Evolutionary conservation across 2,113 vertebrate species (phyloP), one percentile per base, ranked within the genome.

Genomic region (Acanthochromis polyacanthus): DNA sequence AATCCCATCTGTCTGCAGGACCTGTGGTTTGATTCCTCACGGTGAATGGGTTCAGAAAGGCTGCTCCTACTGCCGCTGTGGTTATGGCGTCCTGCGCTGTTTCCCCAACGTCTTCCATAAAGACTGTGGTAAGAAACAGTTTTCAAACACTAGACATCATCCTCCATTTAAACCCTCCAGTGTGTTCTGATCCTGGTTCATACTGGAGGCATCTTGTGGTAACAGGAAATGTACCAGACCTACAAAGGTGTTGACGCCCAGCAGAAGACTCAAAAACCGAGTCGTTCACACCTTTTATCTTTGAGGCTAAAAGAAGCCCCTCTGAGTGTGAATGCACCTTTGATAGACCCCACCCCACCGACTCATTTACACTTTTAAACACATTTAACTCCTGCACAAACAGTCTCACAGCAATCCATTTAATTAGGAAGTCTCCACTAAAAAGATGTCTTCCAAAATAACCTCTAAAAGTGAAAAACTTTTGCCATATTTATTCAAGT

Each of bases 31-130:
- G 0, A 82, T 93, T 48, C 93, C 82, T 20, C 91, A 94, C 0
- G 85, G 86, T 0, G 88, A 94, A 15, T 94, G 91, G 93, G 93
- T 92, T 5, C 91, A 91, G 53, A 91, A 92, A 6, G 82, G 88
- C 23, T 95, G 91, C 22, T 91, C 91, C 0, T 91, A 95, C 69
- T 95, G 91, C 9, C 89, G 89, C 59, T 93, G 92, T 75, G 81
- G 84, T 67, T 92, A 88, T 56, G 93, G 92, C 0, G 0, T 85
- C 16, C 69, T 96, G 70, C 93, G 94, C 62, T 95, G 87, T 70
- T 94, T 95, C 60, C 85, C 74, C 11, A 46, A 87, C 1, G 69
- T 89, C 80, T 89, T 95, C 78, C 92, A 94, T 4, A 88, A 89
- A 20, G 67, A 88, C 51, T 95, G 92, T 3, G 91, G 91, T 95